Evolutionary conservation across 2,888 invertebrate genomes (phyloP), one percentile per base, ranked within the genome.

Genomic region (Hemistola chrysoprasaria): DNA sequence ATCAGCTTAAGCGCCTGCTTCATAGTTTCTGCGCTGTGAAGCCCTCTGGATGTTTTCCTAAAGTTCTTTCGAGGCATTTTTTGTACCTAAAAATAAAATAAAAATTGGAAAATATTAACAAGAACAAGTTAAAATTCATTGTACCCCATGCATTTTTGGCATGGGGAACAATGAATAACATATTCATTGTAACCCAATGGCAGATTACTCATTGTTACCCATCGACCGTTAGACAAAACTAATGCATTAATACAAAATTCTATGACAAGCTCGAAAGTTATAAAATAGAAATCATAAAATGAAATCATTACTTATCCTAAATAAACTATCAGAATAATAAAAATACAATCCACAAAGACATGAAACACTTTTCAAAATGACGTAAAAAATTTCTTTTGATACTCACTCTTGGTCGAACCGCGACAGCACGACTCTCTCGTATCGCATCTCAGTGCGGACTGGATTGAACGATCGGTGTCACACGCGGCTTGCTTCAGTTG

Each of bases 1-100:
- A 27, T 35, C 27, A 35, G 27, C 10, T 35, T 22, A 8, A 35
- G 27, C 26, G 27, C 35, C 20, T 35, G 35, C 24, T 35, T 27
- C 35, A 35, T 35, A 34, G 11, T 10, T 21, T 34, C 26, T 26
- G 25, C 34, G 21, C 23, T 11, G 23, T 11, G 11, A 21, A 34
- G 34, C 34, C 34, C 34, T 34, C 21, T 34, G 10, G 34, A 34
- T 21, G 34, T 34, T 26, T 34, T 34, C 26, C 26, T 8, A 16
- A 10, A 20, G 26, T 24, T 24, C 16, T 33, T 33, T 24, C 25
- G 25, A 25, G 33, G 33, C 24, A 33, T 33, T 4, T 16, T 16
- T 3, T 33, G 24, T 34, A 26, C 34, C 34, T 34, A 34, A 34
- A 34, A 34, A 34, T 16, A 16, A 2, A 16, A 16, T 16, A 16